Base-by-base conservation (phyloP, 2,113 vertebrate genomes). In the Coryphaenoides rupestris region DNA sequence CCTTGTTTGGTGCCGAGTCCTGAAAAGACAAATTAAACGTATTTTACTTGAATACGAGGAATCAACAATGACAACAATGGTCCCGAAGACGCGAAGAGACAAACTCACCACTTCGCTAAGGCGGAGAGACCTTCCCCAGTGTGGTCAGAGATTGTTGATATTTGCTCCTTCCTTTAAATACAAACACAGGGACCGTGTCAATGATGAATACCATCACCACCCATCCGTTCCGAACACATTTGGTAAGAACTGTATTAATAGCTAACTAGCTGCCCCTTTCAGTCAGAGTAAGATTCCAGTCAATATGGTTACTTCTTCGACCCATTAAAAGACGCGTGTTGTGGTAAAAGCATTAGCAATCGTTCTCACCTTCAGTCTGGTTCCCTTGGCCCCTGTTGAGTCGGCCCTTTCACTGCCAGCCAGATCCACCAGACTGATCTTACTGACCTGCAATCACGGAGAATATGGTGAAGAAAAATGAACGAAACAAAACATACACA, bases 101-200 rank as follows among this genome's bases (percentile, higher is more conserved):
- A 15, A n/a, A n/a, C 93, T 69, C 76, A 99, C 97, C 90, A 94
- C 85, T 86, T 99, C 97, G 97, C 96, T 68, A 99, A 86, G 19
- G 95, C 97, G 2, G 97, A 99, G 83, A 99, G 62, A 99, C 97
- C 79, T 99, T 99, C 2, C 97, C 97, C 75, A 99, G 86, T 0
- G 97, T 99, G 23, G 97, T 99, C 82, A 99, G 77, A 69, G 97
- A 99, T 88, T 99, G 84, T 99, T 99, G 85, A 99, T 99, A 79
- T 99, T 99, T 69, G 97, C 96, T 70, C 97, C 97, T 87, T 99
- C 97, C 97, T 92, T 68, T 3, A 86, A 72, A 76, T n/a, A 53
- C 23, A 61, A 49, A 58, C 1, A 55, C 33, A 40, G 9, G 28
- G 13, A 19, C 12, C 28, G 60, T 28, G 21, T 60, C 2, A 60